Base-by-base conservation (phyloP, 2,113 vertebrate species). In the Datnioides undecimradiatus region DNA sequence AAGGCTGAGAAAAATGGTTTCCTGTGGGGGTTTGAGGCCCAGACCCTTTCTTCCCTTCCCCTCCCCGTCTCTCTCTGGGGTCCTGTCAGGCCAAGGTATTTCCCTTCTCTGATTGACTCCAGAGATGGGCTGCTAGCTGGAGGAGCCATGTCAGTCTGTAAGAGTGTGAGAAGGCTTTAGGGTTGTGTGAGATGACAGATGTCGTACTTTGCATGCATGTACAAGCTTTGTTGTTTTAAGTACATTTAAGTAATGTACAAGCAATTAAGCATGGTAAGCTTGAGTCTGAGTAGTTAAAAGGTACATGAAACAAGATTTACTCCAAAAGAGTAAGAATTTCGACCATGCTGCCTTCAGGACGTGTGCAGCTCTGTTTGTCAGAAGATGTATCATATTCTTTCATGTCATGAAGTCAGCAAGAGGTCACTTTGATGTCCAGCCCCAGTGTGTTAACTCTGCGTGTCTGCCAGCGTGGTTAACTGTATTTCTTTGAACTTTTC, bases 81-180 rank as follows among this genome's bases (percentile, higher is more conserved):
- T 91, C 89, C 84, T 81, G 86, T 91, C 85, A 90, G 85, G 81
- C 79, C 80, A 65, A 88, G 80, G 87, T 91, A 91, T 89, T 90
- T 91, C 88, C 87, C 84, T 58, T 77, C 68, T 25, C 80, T 91
- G 91, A 92, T 85, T 52, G 83, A 90, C 65, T 92, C 77, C 85
- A 91, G 90, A 90, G 84, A 80, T 69, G 27, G 23, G 65, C 77
- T 54, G 62, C 59, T 54, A 34, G 83, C 51, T 75, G 45, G 52
- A 74, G 48, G 66, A 48, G 58, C 71, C 23, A 25, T 60, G n/a
- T n/a, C 67, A 40, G 8, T 65, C 57, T 63, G 16, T 5, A 31
- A 65, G 51, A 52, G 38, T 79, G 51, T 38, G 76, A 80, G 76
- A 67, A 57, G 4, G 36, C 64, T 46, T 51, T 4, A 43, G 31